Base-by-base conservation (phyloP, 2,113 vertebrate genomes). In the Paedocypris sp. region DNA sequence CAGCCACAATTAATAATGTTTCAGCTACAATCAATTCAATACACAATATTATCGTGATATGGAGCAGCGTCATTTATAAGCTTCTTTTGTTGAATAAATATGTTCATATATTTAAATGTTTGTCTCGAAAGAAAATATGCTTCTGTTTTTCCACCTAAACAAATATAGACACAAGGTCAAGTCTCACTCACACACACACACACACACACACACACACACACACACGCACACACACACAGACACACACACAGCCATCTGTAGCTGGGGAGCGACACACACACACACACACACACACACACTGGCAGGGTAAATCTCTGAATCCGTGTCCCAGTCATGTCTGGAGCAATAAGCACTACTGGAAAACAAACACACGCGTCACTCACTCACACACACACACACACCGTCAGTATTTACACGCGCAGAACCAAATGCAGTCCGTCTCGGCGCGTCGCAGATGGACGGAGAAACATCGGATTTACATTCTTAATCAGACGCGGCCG, bases 371-470 rank as follows among this genome's bases (percentile, higher is more conserved):
- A 49, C 53, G 59, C 20, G 51, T 66, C 69, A n/a, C n/a, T 60
- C 53, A 35, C 64, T 61, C 49, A 33, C 52, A 41, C 41, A 13
- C 36, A 48, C 64, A n/a, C 25, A 43, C 62, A 46, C 48, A 20
- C 33, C 23, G 64, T 56, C 72, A 71, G 57, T 53, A 69, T 72
- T 73, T 73, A 63, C 66, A 68, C 4, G 15, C 31, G 45, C 10
- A 35, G 53, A 49, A 73, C 63, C 64, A 60, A 71, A 72, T 54
- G 66, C 62, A 62, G 45, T 67, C 47, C 43, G 59, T 53, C 38
- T 11, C 43, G 45, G 69, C 69, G 65, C 63, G 67, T 67, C 46
- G 62, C 75, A 77, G 70, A 74, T 71, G 72, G 62, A 68, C 66
- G 60, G n/a, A n/a, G 66, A 70, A 67, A 57, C 50, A 45, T 53